Evolutionary conservation across 2,888 invertebrate genomes (phyloP).

Genomic region (Argyresthia goedartella): DNA sequence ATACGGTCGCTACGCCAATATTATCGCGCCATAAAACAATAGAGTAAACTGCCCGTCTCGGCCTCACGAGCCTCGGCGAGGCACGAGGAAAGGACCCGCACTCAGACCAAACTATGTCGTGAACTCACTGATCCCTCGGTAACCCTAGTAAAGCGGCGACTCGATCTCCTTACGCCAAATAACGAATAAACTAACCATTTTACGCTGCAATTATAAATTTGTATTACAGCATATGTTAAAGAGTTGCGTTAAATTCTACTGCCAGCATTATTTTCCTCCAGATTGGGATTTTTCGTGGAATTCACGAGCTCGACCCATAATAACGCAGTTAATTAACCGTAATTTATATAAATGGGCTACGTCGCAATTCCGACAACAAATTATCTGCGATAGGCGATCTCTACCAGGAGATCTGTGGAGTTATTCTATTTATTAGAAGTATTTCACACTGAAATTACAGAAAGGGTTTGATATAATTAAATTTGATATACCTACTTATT

Average conservation of each 20-base stretch:
- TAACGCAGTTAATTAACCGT: conserved; percentile 55
- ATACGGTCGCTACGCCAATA: conserved; percentile 34
- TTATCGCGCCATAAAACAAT: conserved; percentile 43
- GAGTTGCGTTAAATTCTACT: background rate
- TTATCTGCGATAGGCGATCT: conserved; percentile 49
- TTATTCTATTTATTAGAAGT: conserved; percentile 3
- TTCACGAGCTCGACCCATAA: conserved; percentile 43
- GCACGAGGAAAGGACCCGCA: background rate
- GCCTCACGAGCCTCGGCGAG: conserved; percentile 7
- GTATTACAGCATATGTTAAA: background rate
- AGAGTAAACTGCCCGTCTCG: conserved; percentile 25
- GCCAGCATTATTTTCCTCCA: conserved; percentile 19
- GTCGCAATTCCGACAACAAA: conserved; percentile 48
- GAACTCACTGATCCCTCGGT: background rate
- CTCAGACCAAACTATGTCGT: no score
- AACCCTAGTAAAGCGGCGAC: background rate
- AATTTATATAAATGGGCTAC: conserved; percentile 53
- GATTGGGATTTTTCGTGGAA: conserved; percentile 40
- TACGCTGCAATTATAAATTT: background rate
- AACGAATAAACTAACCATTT: background rate
- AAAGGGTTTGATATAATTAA: conserved; percentile 18
- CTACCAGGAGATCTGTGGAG: conserved; percentile 24
- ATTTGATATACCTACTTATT: no score
- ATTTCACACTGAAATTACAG: no score
- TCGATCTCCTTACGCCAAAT: background rate